A percentile compares a stretch with the other conserved stretches of the same genome.
These are phyloP conservation scores for Numenius arquata DNA, from an alignment of 2,113 vertebrate species.

Conservation along the genomic window DNA sequence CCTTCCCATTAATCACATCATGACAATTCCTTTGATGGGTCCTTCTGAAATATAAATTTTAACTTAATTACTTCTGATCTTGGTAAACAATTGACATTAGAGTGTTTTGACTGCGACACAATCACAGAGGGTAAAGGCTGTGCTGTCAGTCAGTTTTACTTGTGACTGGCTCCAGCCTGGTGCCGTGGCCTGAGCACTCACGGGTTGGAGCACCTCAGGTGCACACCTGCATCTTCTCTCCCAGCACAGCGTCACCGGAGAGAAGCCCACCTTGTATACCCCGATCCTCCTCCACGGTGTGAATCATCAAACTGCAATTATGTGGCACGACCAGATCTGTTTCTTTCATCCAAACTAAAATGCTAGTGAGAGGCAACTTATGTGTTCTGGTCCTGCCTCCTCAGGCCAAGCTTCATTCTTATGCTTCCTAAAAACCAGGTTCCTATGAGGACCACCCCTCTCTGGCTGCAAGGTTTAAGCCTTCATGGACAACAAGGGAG, in stretches of 20 bases:
- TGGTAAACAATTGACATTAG: not conserved
- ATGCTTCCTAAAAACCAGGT: not conserved
- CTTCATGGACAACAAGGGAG: not conserved
- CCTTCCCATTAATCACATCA: not conserved
- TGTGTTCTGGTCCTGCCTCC: not conserved
- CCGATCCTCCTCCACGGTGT: fast-evolving
- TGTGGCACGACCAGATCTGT: not conserved
- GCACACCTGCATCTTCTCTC: not conserved
- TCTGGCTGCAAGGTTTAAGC: not conserved
- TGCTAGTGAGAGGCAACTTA: not conserved
- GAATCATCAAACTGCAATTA: not conserved
- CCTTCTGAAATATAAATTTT: slow-evolving; percentile 9
- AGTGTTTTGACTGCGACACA: not conserved
- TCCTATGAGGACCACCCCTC: fast-evolving
- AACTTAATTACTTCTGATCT: not conserved
- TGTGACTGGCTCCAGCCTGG: not conserved
- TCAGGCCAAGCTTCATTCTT: not conserved
- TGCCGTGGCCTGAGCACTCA: not conserved
- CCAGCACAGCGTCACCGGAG: fast-evolving
- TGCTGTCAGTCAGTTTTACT: not conserved
- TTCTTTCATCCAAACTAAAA: not conserved
- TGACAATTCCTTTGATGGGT: not conserved
- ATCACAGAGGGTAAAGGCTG: not conserved
- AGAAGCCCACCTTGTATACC: not conserved
- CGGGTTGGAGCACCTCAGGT: not conserved